Percentiles rank a stretch among this genome's conserved stretches.
These are phyloP conservation scores for Tricholaema leucomelas DNA, from an alignment of 2,113 vertebrate genomes.

Conservation along the genomic window DNA sequence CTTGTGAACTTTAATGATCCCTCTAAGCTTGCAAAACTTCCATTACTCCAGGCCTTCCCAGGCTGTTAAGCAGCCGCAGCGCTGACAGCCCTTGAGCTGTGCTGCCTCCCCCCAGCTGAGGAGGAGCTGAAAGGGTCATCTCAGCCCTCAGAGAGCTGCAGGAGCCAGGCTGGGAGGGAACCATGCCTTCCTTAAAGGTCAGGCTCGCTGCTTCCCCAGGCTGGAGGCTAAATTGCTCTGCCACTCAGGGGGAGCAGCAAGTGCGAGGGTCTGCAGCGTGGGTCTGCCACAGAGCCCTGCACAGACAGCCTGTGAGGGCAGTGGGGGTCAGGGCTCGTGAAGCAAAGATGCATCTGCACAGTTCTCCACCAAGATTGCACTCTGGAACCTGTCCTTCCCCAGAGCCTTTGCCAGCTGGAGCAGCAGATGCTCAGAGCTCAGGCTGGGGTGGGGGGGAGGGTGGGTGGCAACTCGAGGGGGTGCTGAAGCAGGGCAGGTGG, in stretches of 20 bases:
- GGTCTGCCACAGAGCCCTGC: slow-evolving; percentile 58
- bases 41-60: background rate
- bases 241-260: background rate
- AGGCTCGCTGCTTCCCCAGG: slow-evolving; percentile 36
- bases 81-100: background rate
- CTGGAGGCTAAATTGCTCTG: slow-evolving; percentile 38
- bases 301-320: slow-evolving; percentile 51
- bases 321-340: slow-evolving; percentile 42
- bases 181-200: slow-evolving; percentile 27
- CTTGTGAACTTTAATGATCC: slow-evolving; percentile 28
- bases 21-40: slow-evolving; percentile 6
- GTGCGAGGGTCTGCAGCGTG: slow-evolving; percentile 26
- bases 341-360: slow-evolving; percentile 54
- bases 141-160: background rate
- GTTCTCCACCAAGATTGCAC: background rate
- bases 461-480: background rate
- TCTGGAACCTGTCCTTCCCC: slow-evolving; percentile 19
- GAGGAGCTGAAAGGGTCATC: background rate
- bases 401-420: slow-evolving; percentile 53
- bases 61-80: background rate
- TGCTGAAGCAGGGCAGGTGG: background rate
- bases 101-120: background rate
- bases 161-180: background rate
- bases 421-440: slow-evolving; percentile 48
- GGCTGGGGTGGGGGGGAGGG: too few species aligned